Evolutionary conservation across 1,140 invertebrate species (phyloP), one percentile per base, ranked within the genome.

Genomic region (Antheraea mylitta): DNA sequence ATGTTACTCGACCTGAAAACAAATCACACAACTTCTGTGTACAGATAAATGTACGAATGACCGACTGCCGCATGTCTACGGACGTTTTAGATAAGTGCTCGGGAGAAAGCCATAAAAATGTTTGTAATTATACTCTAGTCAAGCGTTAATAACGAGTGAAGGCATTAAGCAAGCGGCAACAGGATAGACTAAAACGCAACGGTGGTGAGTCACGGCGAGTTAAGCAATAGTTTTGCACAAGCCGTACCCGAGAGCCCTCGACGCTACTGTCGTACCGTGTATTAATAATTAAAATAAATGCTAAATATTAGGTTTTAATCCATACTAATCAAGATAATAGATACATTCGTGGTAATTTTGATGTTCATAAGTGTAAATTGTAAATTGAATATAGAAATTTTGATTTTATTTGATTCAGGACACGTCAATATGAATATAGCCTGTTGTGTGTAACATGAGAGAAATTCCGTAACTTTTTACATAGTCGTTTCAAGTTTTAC

Each of bases 191-290:
- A 80, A 84, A 82, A 79, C 78, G 76, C 73, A 76, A 74, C 69
- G 67, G 67, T 72, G 75, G 82, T 88, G 87, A 90, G 77, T 87
- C 87, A 90, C 73, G 72, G 72, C 68, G 66, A 64, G 73, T 90
- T 90, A 81, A 84, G 85, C 80, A 88, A 90, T 70, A 69, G 67
- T 79, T 85, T 87, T 86, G 80, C 86, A 88, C 87, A 87, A 88
- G 19, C 19, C 30, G 60, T 13, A 61, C 8, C 76, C 74, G 71
- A 74, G 68, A 76, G 74, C 75, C 71, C 75, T 79, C 37, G 66
- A 60, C 60, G 75, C 73, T 70, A 73, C 79, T 75, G 73, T 77
- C 78, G 72, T 71, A 76, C 72, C 72, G 75, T 13, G 45, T 53
- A 16, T 13, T 16, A n/a, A 53, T 13, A 53, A 6, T 53, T 53